Percentiles rank a stretch among this genome's conserved stretches.
Evolutionary conservation across 2,888 invertebrate genomes (phyloP).

Genomic region (Melolontha melolontha): DNA sequence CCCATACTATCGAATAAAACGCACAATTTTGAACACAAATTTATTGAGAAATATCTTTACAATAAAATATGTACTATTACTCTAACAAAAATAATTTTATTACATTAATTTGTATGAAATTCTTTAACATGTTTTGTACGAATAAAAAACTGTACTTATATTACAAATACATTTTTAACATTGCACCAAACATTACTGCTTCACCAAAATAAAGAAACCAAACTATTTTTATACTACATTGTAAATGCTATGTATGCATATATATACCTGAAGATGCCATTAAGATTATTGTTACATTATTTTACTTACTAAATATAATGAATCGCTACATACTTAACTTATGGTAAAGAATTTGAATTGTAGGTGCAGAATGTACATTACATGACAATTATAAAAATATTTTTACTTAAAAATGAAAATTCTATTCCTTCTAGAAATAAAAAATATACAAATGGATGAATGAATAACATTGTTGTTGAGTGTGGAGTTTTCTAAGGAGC

Average conservation of each 20-base stretch:
- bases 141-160: slow-evolving; percentile 9
- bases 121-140: not conserved
- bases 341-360: not conserved
- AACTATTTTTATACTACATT: not conserved
- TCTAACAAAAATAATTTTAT: slow-evolving; percentile 29
- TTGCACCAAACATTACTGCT: slow-evolving; percentile 29
- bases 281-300: slow-evolving; percentile 7
- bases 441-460: no score
- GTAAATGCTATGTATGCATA: not conserved
- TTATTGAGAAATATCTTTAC: slow-evolving; percentile 29
- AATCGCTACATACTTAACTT: slow-evolving; percentile 13
- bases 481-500: no score
- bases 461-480: no score
- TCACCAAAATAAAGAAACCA: slow-evolving; percentile 3
- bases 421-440: no score
- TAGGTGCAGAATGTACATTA: no score
- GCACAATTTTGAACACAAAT: slow-evolving; percentile 21
- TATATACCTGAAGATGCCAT: not conserved
- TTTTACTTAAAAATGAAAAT: no score
- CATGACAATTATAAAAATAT: no score
- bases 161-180: slow-evolving; percentile 30
- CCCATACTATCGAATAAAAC: no score
- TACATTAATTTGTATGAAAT: slow-evolving; percentile 12
- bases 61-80: slow-evolving; percentile 35
- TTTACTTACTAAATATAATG: slow-evolving; percentile 15